Evolutionary conservation across 1,140 invertebrate genomes (phyloP).

Genomic region (Reticulitermes speratus): DNA sequence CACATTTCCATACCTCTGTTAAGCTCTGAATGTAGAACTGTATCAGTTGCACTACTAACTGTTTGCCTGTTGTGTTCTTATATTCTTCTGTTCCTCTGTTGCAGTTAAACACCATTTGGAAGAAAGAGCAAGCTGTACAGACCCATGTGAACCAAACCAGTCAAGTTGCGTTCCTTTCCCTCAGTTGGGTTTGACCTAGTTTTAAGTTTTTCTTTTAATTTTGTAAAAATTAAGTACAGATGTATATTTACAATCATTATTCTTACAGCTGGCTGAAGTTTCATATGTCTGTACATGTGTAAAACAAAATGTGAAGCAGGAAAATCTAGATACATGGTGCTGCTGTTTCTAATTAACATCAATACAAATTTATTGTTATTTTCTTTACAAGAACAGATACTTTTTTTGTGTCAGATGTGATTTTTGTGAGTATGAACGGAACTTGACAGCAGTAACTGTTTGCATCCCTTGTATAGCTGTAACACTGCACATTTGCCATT

Average conservation of each 20-base stretch:
- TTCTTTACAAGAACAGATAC: too few species aligned
- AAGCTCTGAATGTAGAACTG: too few species aligned
- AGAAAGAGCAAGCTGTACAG: not conserved
- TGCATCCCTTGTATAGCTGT: not conserved
- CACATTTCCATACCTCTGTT: too few species aligned
- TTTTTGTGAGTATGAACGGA: not conserved
- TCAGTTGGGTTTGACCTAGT: not conserved
- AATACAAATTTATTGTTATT: too few species aligned
- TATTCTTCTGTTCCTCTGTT: not conserved
- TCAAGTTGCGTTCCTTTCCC: conserved; percentile 7
- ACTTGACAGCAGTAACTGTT: not conserved
- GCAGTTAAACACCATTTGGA: not conserved
- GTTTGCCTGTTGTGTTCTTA: not conserved
- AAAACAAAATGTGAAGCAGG: not conserved
- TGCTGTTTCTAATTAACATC: not conserved
- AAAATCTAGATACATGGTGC: not conserved
- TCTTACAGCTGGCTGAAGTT: not conserved
- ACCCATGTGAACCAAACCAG: not conserved
- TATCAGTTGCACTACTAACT: too few species aligned
- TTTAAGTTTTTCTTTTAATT: not conserved
- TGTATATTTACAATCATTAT: not conserved
- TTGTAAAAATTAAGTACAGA: not conserved
- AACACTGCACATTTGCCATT: not conserved
- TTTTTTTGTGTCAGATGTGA: not conserved
- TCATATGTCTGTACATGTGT: too few species aligned